Evolutionary conservation across 2,797 vertebrate genomes (phyloP).

Genomic region (Oreonectes daqikongensis): DNA sequence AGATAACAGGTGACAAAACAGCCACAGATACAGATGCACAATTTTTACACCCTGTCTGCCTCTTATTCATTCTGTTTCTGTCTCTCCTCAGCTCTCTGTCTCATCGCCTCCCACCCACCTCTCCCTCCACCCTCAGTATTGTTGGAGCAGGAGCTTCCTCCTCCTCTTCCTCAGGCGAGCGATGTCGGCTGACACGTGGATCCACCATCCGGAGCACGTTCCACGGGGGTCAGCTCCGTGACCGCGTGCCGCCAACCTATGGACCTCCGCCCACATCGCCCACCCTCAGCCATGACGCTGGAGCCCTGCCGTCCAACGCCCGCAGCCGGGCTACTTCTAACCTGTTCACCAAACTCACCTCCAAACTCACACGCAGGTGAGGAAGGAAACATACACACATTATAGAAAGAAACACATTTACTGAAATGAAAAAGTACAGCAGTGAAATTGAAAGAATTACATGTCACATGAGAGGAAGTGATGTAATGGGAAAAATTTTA

Average conservation of each 20-base stretch:
- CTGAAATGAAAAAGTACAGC: too few species aligned
- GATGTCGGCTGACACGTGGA: constrained; percentile 86
- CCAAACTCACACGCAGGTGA: constrained; percentile 94
- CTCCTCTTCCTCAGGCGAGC: constrained; percentile 80
- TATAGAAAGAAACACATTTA: background rate
- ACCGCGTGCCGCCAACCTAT: constrained; percentile 82
- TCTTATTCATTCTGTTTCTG: constrained; percentile 64
- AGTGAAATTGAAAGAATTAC: background rate
- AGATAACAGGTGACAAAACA: constrained; percentile 85
- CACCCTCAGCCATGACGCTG: constrained; percentile 85
- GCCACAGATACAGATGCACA: background rate
- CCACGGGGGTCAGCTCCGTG: constrained; percentile 89
- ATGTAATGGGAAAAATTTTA: too few species aligned
- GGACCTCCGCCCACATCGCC: constrained; percentile 88
- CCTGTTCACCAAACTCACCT: constrained; percentile 96
- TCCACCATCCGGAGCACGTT: constrained; percentile 92
- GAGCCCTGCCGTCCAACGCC: constrained; percentile 80
- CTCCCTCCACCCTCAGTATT: constrained; percentile 90
- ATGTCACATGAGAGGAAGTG: background rate
- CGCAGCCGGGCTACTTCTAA: constrained; percentile 89
- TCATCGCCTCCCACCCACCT: constrained; percentile 83
- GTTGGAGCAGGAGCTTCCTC: constrained; percentile 79
- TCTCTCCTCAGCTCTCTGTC: constrained; percentile 75
- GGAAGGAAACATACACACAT: constrained; percentile 13
- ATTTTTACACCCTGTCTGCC: constrained; percentile 49